Conservation (phyloP, 2,113 vertebrate genomes). For the Mus musculus region DNA sequence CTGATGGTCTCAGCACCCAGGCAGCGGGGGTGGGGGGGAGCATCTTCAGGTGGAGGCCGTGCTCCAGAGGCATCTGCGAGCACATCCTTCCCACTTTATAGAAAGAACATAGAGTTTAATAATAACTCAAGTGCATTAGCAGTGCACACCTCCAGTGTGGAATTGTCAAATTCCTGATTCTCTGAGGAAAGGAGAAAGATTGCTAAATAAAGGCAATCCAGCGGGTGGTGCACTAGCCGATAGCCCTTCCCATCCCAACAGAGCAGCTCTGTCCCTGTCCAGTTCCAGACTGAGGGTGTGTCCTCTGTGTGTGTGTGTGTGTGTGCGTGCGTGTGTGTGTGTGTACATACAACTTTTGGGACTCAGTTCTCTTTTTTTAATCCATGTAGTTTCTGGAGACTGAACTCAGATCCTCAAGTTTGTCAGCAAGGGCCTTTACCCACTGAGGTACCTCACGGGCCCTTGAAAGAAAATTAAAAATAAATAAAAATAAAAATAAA, state of each 20-base stretch:
- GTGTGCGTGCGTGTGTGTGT: neutral
- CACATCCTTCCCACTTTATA: neutral
- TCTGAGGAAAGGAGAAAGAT: neutral
- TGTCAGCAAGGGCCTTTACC: neutral
- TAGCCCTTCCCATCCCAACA: too few relatives aligned
- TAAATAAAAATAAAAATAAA: too few relatives aligned
- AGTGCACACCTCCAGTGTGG: neutral
- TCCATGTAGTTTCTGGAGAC: neutral
- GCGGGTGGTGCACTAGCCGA: rapidly evolving
- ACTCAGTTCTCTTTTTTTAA: neutral
- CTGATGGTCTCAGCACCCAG: neutral
- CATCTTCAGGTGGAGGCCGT: neutral
- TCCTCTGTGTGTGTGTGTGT: neutral
- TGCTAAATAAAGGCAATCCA: neutral
- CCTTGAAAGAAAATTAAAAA: neutral
- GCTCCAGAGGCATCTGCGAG: neutral
- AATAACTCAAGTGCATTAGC: neutral
- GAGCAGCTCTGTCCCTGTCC: neutral
- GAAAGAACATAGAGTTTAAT: neutral
- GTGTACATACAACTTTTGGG: neutral
- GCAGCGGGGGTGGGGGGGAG: neutral
- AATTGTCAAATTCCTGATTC: neutral
- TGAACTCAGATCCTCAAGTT: neutral
- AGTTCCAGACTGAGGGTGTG: neutral
- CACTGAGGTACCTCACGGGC: neutral